Base-by-base conservation (phyloP, 1,140 invertebrate genomes). In the Planococcus citri region DNA sequence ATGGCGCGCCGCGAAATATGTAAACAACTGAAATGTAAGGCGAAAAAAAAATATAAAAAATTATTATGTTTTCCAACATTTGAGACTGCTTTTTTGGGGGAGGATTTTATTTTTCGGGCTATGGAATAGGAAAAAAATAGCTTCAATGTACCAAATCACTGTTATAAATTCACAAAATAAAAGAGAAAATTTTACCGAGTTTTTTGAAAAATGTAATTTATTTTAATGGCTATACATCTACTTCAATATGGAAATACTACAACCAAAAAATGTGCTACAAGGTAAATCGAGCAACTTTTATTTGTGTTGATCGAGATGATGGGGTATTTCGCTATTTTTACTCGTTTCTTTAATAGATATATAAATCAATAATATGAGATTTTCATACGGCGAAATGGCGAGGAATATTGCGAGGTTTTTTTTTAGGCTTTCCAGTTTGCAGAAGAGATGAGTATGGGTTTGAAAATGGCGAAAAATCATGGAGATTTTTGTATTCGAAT, bases 241-340 rank as follows among this genome's bases (percentile, higher is more conserved):
- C 60, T 64, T 25, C 60, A 64, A 64, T 64, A 64, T 64, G 60
- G 60, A 64, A 64, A 64, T 64, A 64, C 6, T 60, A 60, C 20
- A 25, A 24, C 20, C 21, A 20, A 64, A 64, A 64, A 64, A 64
- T 24, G 20, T 64, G 60, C 10, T 64, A 25, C 22, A 17, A 64
- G 60, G 60, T 64, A 64, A 64, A 64, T 64, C 60, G 60, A 64
- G 22, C 60, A 12, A 27, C 25, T 22, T 64, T 21, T 12, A 64
- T 22, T 64, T 25, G 22, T 25, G 60, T 64, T 24, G 20, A n/a
- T n/a, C n/a, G n/a, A 64, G 3, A 64, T 64, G 24, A 64, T 27
- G 60, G 25, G 22, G 22, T 25, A 25, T 64, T 64, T 64, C 24
- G 10, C 3, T 21, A 25, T 64, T 64, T 64, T 64, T 27, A 25